phyloP scores from a whole-genome alignment of 2,888 invertebrate species.

The Miltochrista miniata region DNA sequence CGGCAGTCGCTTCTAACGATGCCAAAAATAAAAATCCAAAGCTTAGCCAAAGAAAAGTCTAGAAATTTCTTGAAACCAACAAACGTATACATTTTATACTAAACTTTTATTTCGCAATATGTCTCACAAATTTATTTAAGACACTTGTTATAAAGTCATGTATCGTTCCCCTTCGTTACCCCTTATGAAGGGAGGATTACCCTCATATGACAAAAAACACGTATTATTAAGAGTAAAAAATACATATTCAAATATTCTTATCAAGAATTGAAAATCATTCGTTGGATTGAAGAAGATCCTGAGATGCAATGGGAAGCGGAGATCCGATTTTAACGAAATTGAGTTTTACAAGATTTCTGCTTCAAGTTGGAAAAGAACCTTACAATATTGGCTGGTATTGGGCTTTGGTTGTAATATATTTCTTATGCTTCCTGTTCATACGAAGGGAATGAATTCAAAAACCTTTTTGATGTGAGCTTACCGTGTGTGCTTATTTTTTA shows the following conservation, averaged over 20 bases:
- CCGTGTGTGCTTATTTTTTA: background rate
- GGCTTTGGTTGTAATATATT: conserved; percentile 21
- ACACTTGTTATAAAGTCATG: conserved; percentile 8
- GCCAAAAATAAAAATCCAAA: no score
- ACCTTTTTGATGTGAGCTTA: background rate
- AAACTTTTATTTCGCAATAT: no score
- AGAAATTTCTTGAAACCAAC: no score
- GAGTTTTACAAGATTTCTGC: conserved; percentile 62
- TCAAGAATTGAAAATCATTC: conserved; percentile 70
- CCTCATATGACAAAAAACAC: conserved; percentile 24
- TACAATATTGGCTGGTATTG: conserved; percentile 32
- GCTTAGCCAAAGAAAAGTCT: no score
- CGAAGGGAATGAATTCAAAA: conserved; percentile 1
- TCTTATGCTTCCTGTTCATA: conserved; percentile 2
- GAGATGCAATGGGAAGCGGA: conserved; percentile 49
- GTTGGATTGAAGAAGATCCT: conserved; percentile 46
- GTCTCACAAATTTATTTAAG: no score
- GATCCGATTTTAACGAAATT: conserved; percentile 70
- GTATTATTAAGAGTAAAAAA: conserved; percentile 49
- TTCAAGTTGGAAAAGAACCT: conserved; percentile 32
- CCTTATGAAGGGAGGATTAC: conserved; percentile 6
- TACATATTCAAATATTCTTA: conserved; percentile 61
- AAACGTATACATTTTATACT: no score
- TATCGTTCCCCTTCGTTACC: conserved; percentile 8
- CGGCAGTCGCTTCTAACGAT: no score